Base-by-base conservation (phyloP, 2,888 invertebrate species). In the Blastobasis lacticolella region DNA sequence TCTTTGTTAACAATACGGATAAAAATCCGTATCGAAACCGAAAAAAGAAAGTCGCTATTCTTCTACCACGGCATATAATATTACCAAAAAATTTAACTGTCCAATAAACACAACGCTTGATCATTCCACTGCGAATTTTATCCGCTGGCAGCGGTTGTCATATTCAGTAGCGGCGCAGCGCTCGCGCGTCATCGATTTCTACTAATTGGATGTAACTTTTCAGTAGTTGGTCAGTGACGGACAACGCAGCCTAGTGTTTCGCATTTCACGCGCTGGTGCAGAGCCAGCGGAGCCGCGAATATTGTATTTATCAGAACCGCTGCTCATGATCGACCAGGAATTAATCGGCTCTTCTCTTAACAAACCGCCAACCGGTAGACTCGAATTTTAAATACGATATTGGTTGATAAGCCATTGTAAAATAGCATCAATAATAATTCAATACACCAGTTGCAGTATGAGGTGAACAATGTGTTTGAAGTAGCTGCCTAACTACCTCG, bases 121-220 rank as follows among this genome's bases (percentile, higher is more conserved):
- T 23, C 23, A 23, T 23, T 23, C 23, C 23, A 23, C 23, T 23
- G 23, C 23, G 23, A 23, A 23, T 23, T 23, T 23, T 23, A 23
- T 23, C 23, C 23, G 23, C 23, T 23, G 23, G 75, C 75, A 77
- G 69, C 66, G 62, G 72, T 67, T 80, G 78, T 80, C 81, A 80
- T 73, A 73, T 73, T 75, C 78, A 76, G 63, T 69, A 65, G 69
- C 65, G 64, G 64, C 73, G 62, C 64, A 68, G 66, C 66, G 69
- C 67, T 71, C 64, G 64, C 70, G 74, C 78, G 74, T 81, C 81
- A 82, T 81, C 78, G 79, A 67, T 72, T 80, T 66, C 67, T 73
- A 63, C 69, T 84, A 85, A 85, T 85, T 85, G 85, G 77, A 78
- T 74, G 78, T 75, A 84, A 81, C 79, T 82, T 83, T 81, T 81